Percentiles rank a stretch among this genome's conserved stretches.
These are phyloP conservation scores for Felis catus DNA, from an alignment of 2,113 vertebrate species.

Conservation along the genomic window DNA sequence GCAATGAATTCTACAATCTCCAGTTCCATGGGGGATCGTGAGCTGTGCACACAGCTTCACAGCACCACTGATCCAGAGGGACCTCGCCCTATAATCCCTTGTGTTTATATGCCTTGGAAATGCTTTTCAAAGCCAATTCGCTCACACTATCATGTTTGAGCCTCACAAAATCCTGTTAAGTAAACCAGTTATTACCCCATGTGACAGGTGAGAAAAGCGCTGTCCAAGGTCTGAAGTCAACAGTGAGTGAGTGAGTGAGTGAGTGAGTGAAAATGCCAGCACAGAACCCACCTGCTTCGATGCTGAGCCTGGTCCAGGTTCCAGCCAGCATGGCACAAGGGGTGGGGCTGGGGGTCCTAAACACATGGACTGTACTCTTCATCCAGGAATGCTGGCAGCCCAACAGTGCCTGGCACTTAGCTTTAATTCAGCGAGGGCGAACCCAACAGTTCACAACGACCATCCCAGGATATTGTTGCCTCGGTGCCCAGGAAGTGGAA, in stretches of 20 bases:
- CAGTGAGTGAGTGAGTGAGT: neutral
- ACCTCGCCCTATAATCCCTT: neutral
- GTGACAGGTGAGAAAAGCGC: neutral
- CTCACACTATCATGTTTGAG: neutral
- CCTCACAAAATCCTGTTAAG: neutral
- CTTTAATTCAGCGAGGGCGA: too few species aligned
- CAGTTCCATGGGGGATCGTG: rapidly evolving
- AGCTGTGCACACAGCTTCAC: neutral
- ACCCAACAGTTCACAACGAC: rapidly evolving
- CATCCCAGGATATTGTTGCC: rapidly evolving
- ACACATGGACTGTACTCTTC: neutral
- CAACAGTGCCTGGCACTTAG: rapidly evolving
- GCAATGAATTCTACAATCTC: neutral
- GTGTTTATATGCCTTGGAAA: neutral
- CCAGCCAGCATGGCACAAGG: rapidly evolving
- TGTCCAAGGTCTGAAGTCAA: neutral
- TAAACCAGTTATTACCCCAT: neutral
- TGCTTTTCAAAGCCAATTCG: neutral
- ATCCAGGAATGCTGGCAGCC: too few species aligned
- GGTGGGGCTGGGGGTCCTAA: neutral
- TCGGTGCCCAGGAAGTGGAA: neutral
- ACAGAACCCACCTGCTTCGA: rapidly evolving
- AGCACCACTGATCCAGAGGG: neutral
- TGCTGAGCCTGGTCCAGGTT: neutral
- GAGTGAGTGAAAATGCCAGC: neutral